Conservation (phyloP, 1,140 invertebrate species). For the Bemisia tabaci region DNA sequence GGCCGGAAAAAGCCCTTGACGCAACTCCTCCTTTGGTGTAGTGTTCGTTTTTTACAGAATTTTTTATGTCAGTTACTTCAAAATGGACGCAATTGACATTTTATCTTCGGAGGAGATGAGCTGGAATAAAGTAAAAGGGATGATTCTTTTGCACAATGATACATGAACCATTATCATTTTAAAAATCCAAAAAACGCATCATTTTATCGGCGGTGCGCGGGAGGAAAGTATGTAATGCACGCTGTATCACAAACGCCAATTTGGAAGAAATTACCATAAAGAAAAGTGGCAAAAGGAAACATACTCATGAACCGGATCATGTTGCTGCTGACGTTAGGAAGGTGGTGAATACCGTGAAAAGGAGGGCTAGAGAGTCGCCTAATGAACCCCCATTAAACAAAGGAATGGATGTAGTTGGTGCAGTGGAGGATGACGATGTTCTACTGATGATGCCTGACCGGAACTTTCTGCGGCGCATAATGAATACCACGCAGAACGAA, state of each 20-base stretch:
- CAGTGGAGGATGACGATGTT: not conserved
- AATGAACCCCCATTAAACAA: not conserved
- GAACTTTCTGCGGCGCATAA: not conserved
- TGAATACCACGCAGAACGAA: not conserved
- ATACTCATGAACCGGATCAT: not conserved
- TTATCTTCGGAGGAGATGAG: no score
- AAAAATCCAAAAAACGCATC: no score
- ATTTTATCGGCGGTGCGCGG: no score
- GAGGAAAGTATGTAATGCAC: not conserved
- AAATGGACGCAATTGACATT: no score
- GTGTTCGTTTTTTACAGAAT: no score
- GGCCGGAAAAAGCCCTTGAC: no score
- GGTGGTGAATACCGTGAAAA: not conserved
- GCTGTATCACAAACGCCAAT: not conserved
- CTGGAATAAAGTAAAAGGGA: no score
- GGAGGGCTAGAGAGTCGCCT: not conserved
- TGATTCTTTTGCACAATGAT: no score
- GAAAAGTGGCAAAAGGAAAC: not conserved
- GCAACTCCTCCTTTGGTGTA: no score
- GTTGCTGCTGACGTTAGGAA: not conserved
- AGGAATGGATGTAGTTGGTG: not conserved
- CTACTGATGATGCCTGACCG: not conserved
- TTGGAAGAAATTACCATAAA: not conserved
- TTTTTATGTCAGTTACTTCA: no score
- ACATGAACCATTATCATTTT: no score